Evolutionary conservation across 2,888 invertebrate species (phyloP), one percentile per base, ranked within the genome.

Genomic region (Barypeithes pellucidus): DNA sequence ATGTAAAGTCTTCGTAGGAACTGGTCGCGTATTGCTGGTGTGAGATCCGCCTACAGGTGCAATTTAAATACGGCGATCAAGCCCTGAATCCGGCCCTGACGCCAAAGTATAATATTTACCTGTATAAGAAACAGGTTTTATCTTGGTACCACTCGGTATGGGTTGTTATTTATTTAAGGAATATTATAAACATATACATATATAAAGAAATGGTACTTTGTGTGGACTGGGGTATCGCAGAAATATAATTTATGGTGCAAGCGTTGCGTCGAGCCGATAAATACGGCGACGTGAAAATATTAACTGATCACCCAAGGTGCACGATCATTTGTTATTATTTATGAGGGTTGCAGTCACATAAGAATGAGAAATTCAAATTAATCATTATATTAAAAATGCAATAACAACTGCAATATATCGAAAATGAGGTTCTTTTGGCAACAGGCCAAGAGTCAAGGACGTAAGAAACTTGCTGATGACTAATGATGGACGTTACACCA

Each of bases 311-410:
- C 47, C 68, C 62, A 47, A 63, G 63, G 47, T 65, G 63, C 68
- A 65, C 66, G 57, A 54, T 60, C 66, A 66, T 66, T 73, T 69
- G 65, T 69, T 71, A 59, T 71, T 73, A 69, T 70, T 73, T 73
- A 73, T 70, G 66, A 43, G 39, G 66, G 11, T 57, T 24, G 36
- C 14, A 65, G 50, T 63, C 68, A 73, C 68, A 62, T 60, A 63
- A n/a, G 7, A 39, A 39, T n/a, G 12, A 59, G 69, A 73, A 73
- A 69, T 69, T 69, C 50, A 62, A 52, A 69, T 68, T 68, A 50
- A 68, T 43, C 11, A 22, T 29, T 39, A n/a, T 39, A 39, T n/a
- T n/a, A 39, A 39, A 39, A 39, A 39, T 39, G 39, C 12, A 39
- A 60, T 24, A 54, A 29, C 18, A 54, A 20, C 54, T n/a, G n/a